Conservation (phyloP, 2,888 invertebrate species). For the Parnassius mnemosyne region DNA sequence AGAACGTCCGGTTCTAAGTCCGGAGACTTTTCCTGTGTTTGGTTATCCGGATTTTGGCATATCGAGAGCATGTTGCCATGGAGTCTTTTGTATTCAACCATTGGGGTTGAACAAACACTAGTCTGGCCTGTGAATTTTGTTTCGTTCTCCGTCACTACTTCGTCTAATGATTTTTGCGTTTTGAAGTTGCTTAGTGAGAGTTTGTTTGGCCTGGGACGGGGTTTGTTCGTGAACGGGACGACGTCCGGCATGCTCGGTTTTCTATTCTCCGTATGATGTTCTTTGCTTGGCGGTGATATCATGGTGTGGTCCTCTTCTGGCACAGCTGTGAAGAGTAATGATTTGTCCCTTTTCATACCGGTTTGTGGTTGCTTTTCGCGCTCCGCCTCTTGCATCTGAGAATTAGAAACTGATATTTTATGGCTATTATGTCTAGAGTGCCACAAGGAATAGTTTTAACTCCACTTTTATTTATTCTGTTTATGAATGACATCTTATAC, state of each 20-base stretch:
- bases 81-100: slow-evolving; percentile 87
- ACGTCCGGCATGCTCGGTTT: slow-evolving; percentile 72
- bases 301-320: slow-evolving; percentile 86
- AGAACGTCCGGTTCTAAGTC: slow-evolving; percentile 59
- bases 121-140: slow-evolving; percentile 84
- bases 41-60: slow-evolving; percentile 82
- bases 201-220: slow-evolving; percentile 77
- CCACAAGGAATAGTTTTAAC: too few relatives aligned
- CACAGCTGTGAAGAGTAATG: slow-evolving; percentile 90
- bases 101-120: slow-evolving; percentile 88
- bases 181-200: slow-evolving; percentile 81
- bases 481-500: too few relatives aligned
- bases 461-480: too few relatives aligned
- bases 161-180: slow-evolving; percentile 78
- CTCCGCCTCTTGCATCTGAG: slow-evolving; percentile 69
- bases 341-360: slow-evolving; percentile 88
- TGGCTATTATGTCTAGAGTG: too few relatives aligned
- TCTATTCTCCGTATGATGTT: slow-evolving; percentile 45
- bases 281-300: slow-evolving; percentile 69
- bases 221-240: slow-evolving; percentile 75
- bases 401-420: not conserved
- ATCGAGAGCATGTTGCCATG: slow-evolving; percentile 88
- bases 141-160: slow-evolving; percentile 75
- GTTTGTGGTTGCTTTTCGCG: slow-evolving; percentile 69
- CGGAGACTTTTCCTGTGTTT: slow-evolving; percentile 76